These are phyloP conservation scores for Octopus bimaculoides DNA, from an alignment of 1,140 invertebrate species.

Conservation along the genomic window DNA sequence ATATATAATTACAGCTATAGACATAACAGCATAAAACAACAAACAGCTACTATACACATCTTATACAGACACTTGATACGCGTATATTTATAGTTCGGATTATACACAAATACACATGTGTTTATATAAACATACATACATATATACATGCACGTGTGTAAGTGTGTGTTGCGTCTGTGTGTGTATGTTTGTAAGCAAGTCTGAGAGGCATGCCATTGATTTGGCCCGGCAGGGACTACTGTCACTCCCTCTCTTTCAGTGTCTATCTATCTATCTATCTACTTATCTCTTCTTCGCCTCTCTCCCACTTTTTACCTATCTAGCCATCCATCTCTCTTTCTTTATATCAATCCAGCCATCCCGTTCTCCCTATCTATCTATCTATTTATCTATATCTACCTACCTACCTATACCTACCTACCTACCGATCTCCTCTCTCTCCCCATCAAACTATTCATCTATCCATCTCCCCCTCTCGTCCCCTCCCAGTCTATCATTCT, in stretches of 20 bases:
- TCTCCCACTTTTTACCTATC: background rate
- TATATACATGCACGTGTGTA: too few relatives aligned
- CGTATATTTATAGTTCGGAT: too few relatives aligned
- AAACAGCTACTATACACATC: too few relatives aligned
- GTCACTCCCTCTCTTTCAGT: background rate
- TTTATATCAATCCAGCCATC: background rate
- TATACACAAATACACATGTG: too few relatives aligned
- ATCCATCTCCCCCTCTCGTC: background rate
- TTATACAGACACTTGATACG: too few relatives aligned
- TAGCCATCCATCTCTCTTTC: background rate
- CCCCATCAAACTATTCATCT: background rate
- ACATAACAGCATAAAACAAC: too few relatives aligned
- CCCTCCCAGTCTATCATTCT: background rate
- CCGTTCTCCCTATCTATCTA: background rate
- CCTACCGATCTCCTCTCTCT: background rate
- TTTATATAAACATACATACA: too few relatives aligned
- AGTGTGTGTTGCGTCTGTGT: too few relatives aligned
- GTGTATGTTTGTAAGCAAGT: too few relatives aligned
- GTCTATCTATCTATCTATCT: background rate
- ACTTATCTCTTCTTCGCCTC: background rate
- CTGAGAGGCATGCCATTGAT: too few relatives aligned
- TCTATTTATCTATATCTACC: background rate
- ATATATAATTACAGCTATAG: too few relatives aligned
- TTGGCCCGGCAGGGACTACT: too few relatives aligned
- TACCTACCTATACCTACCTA: background rate